Base-by-base conservation (phyloP, 2,113 vertebrate genomes). In the Ageneiosus marmoratus region DNA sequence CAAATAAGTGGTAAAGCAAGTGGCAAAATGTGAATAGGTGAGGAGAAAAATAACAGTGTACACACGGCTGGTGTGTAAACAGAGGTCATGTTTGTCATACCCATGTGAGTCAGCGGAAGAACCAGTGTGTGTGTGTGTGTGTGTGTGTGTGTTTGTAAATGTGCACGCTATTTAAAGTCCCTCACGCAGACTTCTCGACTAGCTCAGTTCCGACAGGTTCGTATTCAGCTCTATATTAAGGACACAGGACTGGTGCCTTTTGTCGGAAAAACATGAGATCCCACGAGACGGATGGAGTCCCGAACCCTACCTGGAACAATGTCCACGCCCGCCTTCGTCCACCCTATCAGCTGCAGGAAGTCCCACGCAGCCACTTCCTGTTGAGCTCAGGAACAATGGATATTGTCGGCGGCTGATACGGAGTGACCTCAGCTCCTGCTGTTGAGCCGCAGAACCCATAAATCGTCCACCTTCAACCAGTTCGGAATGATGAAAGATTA, bases 341-440 rank as follows among this genome's bases (percentile, higher is more conserved):
- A 85, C 89, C 79, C 88, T 92, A 92, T 92, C 87, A 88, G 88
- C 86, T 81, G 87, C 90, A 94, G 95, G 93, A 95, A 95, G 93
- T 91, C 87, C 87, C 85, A 87, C 53, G 89, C 89, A 93, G 92
- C 92, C 90, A 94, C 91, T 95, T 95, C 94, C 94, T 89, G 90
- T 83, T 86, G 89, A 89, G 85, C 83, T 60, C 86, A 87, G 86
- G 85, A 95, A 96, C 95, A 96, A 96, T 95, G 88, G 88, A 87
- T 88, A 94, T 96, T 96, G 95, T 96, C 88, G 63, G 84, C 41
- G 24, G 69, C 87, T 88, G 89, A 93, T 92, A 92, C 0, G 90
- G 84, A 73, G 88, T 94, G 93, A 95, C 93, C 93, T 96, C 93
- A 95, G 92, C 94, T 94, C 92, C 91, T 90, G 90, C 90, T 87